phyloP scores from a whole-genome alignment of 2,113 vertebrate species.

The Cyanocitta stelleri region DNA sequence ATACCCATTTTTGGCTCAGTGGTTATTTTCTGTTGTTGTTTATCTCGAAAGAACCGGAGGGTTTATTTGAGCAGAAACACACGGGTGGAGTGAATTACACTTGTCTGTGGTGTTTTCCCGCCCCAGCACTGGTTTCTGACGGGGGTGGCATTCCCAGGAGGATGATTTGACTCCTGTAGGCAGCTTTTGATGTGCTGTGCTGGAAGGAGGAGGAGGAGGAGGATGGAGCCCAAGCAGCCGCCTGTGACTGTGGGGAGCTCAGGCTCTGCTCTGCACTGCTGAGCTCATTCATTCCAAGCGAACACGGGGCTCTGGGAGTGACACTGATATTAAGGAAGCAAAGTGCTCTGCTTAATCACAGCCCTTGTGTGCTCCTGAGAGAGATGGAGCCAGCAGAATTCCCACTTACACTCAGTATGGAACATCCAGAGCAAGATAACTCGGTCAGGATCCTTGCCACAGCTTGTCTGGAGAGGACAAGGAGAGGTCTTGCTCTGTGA shows the following conservation, averaged over 20 bases:
- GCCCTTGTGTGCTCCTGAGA: neutral
- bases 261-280: neutral
- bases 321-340: neutral
- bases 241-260: neutral
- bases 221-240: neutral
- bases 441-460: neutral
- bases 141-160: neutral
- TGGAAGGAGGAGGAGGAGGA: neutral
- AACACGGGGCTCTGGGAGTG: neutral
- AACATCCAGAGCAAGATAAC: rapidly evolving
- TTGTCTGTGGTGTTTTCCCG: neutral
- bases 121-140: neutral
- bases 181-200: neutral
- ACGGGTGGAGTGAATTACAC: neutral
- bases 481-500: neutral
- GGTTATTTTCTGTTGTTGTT: neutral
- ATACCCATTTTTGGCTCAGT: neutral
- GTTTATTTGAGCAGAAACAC: neutral
- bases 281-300: neutral
- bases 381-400: neutral
- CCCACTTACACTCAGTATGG: neutral
- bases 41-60: neutral
- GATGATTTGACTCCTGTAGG: neutral
- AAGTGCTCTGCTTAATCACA: neutral
- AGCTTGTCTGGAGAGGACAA: neutral